phyloP scores from a whole-genome alignment of 2,797 vertebrate genomes.

The Menidia menidia region DNA sequence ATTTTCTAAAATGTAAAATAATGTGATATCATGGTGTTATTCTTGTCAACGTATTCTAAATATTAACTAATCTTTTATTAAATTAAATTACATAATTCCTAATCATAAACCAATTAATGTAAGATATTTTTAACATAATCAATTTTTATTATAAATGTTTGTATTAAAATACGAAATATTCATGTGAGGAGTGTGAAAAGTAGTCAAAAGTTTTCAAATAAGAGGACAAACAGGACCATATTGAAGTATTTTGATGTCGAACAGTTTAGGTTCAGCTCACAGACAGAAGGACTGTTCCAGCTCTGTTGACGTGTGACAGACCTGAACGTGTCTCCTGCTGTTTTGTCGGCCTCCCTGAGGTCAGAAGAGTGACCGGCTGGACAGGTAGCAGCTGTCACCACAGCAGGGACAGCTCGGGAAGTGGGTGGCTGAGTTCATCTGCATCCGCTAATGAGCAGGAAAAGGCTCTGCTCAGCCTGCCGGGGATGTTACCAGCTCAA shows the following conservation, averaged over 20 bases:
- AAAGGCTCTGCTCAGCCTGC: slow-evolving; percentile 17
- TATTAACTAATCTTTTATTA: too few species aligned
- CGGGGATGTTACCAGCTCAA: slow-evolving; percentile 21
- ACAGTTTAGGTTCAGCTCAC: slow-evolving; percentile 7
- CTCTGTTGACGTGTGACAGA: background rate
- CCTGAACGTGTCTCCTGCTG: slow-evolving; percentile 14
- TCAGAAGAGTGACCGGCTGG: slow-evolving; percentile 26
- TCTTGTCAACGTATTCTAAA: too few species aligned
- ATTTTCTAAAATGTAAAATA: too few species aligned
- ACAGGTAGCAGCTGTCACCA: slow-evolving; percentile 46
- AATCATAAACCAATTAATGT: too few species aligned
- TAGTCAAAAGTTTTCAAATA: too few species aligned
- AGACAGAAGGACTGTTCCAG: background rate
- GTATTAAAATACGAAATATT: too few species aligned
- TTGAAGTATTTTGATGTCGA: background rate
- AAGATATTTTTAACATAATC: too few species aligned
- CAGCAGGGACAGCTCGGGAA: slow-evolving; percentile 41
- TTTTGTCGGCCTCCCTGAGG: slow-evolving; percentile 20
- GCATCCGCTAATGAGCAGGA: slow-evolving; percentile 35
- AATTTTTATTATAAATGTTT: too few species aligned
- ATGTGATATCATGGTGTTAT: too few species aligned
- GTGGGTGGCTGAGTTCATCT: slow-evolving; percentile 25
- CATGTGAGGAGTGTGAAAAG: too few species aligned
- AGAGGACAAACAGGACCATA: background rate
- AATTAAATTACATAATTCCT: too few species aligned